A percentile compares a stretch with the other conserved stretches of the same genome.
Evolutionary conservation across 2,113 vertebrate species (phyloP).

Genomic region (Caranx melampygus): DNA sequence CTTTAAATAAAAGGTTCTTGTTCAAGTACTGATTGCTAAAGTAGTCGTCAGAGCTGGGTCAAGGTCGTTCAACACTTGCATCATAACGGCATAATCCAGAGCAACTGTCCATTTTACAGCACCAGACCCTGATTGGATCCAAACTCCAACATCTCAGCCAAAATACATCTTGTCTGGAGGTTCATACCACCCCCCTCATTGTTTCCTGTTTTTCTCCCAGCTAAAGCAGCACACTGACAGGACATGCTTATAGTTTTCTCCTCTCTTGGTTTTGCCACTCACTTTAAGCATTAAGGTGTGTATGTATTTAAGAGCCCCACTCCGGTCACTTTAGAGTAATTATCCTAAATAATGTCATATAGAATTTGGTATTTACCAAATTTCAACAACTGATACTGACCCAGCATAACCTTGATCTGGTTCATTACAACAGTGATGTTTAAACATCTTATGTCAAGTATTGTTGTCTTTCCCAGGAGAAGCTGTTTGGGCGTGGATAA

Average conservation of each 20-base stretch:
- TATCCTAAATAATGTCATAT: background rate
- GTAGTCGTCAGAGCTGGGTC: constrained; percentile 53
- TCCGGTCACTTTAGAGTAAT: background rate
- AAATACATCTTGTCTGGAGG: constrained; percentile 17
- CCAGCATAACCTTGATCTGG: background rate
- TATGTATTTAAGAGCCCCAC: background rate
- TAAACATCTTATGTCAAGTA: background rate
- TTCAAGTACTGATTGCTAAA: constrained; percentile 62
- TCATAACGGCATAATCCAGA: constrained; percentile 33
- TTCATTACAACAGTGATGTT: background rate
- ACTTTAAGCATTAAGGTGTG: constrained; percentile 35
- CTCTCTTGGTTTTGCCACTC: constrained; percentile 39
- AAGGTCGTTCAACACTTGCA: constrained; percentile 8
- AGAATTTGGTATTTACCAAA: background rate
- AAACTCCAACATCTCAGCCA: constrained; percentile 27
- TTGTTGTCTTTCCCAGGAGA: background rate
- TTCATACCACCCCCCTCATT: constrained; percentile 25
- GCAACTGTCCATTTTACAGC: constrained; percentile 10
- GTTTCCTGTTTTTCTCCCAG: constrained; percentile 23
- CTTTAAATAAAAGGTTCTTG: constrained; percentile 57
- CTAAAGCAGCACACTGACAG: constrained; percentile 49
- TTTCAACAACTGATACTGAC: background rate
- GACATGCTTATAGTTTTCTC: constrained; percentile 69
- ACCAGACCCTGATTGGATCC: constrained; percentile 22
- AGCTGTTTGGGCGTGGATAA: background rate